Base-by-base conservation (phyloP, 2,797 vertebrate genomes). In the Delichon dasypus region DNA sequence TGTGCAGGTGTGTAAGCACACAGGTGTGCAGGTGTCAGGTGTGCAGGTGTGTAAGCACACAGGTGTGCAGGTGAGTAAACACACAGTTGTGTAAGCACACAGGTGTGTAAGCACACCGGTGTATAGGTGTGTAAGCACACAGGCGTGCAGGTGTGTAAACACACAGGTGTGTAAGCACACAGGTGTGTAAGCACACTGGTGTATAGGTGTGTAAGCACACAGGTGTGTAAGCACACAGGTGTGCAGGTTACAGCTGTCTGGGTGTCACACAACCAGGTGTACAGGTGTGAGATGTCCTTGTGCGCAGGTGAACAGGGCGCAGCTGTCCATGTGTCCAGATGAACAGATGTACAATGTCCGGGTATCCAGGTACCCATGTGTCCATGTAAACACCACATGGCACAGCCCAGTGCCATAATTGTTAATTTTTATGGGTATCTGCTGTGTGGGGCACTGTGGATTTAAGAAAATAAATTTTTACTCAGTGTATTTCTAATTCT, bases 361-460 rank as follows among this genome's bases (percentile, higher is more conserved):
- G n/a, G 0, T 68, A 16, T 34, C 13, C n/a, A 10, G 0, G 5
- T 62, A 16, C 23, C 40, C 40, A 20, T 0, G 9, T 34, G 17
- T 32, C 29, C 50, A 89, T 61, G 50, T n/a, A 44, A 58, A 50
- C 29, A 67, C 27, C n/a, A 7, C 57, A 3, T 22, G 36, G 58
- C 87, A 45, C 22, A 77, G 13, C n/a, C 44, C 40, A 15, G 42
- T 32, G 10, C 21, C 42, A 20, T 27, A 36, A 40, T 26, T 20
- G 44, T 27, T n/a, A 1, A 3, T 64, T 77, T 82, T 66, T 40
- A 26, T 47, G 40, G 16, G 3, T 42, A n/a, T 6, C 12, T 71
- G 47, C 9, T 17, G 32, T 26, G 34, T 26, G 13, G 48, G 27
- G 5, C 11, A 40, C 4, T 11, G 48, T 50, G 16, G 20, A 45